phyloP scores from a whole-genome alignment of 2,888 invertebrate species.

The Chrysolina americana region DNA sequence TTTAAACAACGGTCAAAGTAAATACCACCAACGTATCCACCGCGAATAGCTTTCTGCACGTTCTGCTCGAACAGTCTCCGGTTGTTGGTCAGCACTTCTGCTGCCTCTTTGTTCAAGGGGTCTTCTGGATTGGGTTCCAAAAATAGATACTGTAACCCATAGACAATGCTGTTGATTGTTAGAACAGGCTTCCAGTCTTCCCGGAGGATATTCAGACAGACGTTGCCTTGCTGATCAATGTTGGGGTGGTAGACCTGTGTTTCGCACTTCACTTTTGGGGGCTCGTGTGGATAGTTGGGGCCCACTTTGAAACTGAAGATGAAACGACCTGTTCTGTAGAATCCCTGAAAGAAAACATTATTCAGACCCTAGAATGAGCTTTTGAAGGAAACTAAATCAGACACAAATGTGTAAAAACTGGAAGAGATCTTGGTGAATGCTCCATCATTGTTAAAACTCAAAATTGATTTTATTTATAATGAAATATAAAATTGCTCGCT shows the following conservation, averaged over 20 bases:
- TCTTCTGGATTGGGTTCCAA: slow-evolving; percentile 99
- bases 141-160: slow-evolving; percentile 97
- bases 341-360: slow-evolving; percentile 75
- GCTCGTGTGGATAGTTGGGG: slow-evolving; percentile 98
- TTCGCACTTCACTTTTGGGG: slow-evolving; percentile 98
- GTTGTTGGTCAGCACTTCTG: slow-evolving; percentile 96
- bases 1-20: slow-evolving; percentile 97
- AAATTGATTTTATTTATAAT: too few relatives aligned
- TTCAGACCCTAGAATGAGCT: not conserved
- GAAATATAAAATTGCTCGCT: too few relatives aligned
- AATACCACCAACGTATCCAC: slow-evolving; percentile 93
- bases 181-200: slow-evolving; percentile 99
- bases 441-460: not conserved
- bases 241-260: slow-evolving; percentile 98
- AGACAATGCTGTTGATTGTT: slow-evolving; percentile 97
- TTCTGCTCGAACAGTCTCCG: slow-evolving; percentile 95
- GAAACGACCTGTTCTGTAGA: slow-evolving; percentile 94
- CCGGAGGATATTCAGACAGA: slow-evolving; percentile 95
- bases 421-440: not conserved
- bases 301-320: slow-evolving; percentile 98
- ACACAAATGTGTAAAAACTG: too few relatives aligned
- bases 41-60: slow-evolving; percentile 96
- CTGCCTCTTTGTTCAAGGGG: slow-evolving; percentile 98
- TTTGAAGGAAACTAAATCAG: not conserved
- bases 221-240: slow-evolving; percentile 98